phyloP scores from a whole-genome alignment of 2,797 vertebrate genomes.

The Pseudochirops corinnae region DNA sequence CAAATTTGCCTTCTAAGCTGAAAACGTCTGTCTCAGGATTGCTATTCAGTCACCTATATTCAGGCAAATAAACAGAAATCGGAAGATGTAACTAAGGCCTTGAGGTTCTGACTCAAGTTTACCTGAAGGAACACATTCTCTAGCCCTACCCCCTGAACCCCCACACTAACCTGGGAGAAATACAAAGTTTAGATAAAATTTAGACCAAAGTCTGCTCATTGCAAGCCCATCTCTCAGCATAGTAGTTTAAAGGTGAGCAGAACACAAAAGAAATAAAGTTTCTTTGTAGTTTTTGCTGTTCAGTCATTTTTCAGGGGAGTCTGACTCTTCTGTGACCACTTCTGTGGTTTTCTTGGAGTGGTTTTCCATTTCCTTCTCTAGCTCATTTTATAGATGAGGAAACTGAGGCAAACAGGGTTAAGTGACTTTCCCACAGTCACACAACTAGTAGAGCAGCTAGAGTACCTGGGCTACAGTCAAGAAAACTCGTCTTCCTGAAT shows the following conservation, averaged over 20 bases:
- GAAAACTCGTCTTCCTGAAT: not conserved
- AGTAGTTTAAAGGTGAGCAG: not conserved
- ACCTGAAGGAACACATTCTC: not conserved
- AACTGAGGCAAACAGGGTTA: not conserved
- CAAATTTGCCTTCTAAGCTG: not conserved
- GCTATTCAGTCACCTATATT: not conserved
- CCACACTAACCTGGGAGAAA: not conserved
- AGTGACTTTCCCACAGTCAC: not conserved
- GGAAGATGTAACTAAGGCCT: not conserved
- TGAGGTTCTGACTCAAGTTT: not conserved
- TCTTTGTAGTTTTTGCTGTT: not conserved
- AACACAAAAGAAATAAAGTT: not conserved
- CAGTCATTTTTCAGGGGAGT: not conserved
- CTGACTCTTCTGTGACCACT: not conserved
- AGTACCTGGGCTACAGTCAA: not conserved
- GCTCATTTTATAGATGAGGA: not conserved
- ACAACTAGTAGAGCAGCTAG: not conserved
- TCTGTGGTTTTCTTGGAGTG: not conserved
- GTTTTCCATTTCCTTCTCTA: not conserved
- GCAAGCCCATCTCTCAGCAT: not conserved
- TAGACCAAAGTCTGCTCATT: not conserved
- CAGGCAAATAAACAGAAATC: not conserved
- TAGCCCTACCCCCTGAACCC: not conserved
- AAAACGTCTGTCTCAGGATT: not conserved
- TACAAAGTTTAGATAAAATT: not conserved